These are phyloP conservation scores for Toxonevra muliebris DNA, from an alignment of 2,888 invertebrate species.

Conservation along the genomic window DNA sequence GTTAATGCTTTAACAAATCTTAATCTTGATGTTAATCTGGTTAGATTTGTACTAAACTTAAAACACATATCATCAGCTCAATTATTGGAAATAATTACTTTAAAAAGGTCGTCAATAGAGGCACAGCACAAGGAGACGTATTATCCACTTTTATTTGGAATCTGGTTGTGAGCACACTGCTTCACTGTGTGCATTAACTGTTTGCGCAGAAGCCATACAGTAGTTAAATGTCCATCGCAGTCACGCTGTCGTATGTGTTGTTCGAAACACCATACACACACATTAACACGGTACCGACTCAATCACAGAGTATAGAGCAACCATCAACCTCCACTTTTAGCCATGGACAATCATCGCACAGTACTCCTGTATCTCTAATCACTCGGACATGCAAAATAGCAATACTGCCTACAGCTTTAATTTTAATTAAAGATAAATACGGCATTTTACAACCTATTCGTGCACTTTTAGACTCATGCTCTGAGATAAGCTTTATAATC, in stretches of 20 bases:
- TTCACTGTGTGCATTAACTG: constrained; percentile 11
- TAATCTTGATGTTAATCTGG: no score
- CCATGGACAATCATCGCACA: neutral
- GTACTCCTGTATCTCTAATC: neutral
- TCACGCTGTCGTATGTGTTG: constrained; percentile 8
- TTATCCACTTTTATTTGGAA: no score
- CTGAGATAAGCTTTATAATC: no score
- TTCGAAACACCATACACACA: constrained; percentile 3
- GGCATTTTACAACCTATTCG: constrained; percentile 25
- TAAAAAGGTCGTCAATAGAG: no score
- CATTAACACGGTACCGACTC: neutral
- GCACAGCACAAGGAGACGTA: no score
- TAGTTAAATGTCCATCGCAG: constrained; percentile 14
- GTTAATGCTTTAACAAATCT: no score
- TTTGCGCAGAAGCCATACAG: constrained; percentile 7
- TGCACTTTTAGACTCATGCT: no score
- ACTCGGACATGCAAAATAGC: neutral
- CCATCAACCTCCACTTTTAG: neutral
- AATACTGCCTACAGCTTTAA: no score
- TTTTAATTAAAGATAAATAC: constrained; percentile 20
- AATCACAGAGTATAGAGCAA: neutral
- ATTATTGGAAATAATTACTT: no score
- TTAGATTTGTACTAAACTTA: no score
- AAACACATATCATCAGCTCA: no score
- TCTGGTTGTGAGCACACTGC: no score